These are phyloP conservation scores for Amblyopsis rosae DNA, from an alignment of 2,113 vertebrate species.

Conservation along the genomic window DNA sequence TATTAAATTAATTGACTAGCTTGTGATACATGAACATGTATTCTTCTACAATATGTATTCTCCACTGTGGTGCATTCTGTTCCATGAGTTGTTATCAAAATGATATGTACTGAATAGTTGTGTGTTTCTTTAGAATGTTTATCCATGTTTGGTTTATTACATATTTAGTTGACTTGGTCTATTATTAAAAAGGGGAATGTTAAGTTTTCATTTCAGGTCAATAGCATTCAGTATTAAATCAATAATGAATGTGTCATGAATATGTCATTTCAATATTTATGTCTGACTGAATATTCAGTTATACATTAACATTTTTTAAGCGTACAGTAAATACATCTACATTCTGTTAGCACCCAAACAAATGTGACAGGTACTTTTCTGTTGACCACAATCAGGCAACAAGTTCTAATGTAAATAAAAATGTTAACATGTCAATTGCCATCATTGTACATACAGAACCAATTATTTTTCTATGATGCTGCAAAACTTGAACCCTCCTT, in stretches of 20 bases:
- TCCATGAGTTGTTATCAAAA: background rate
- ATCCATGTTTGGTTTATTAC: slow-evolving; percentile 23
- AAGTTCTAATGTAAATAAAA: slow-evolving; percentile 46
- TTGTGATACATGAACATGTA: slow-evolving; percentile 2
- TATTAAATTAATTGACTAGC: slow-evolving; percentile 26
- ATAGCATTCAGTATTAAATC: background rate
- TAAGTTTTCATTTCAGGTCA: background rate
- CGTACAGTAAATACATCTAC: background rate
- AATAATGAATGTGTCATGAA: slow-evolving; percentile 15
- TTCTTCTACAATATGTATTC: background rate
- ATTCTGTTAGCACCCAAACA: slow-evolving; percentile 3
- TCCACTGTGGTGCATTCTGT: slow-evolving; percentile 16
- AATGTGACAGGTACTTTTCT: slow-evolving; percentile 20
- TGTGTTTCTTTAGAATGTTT: slow-evolving; percentile 54
- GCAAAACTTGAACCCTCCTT: slow-evolving; percentile 61
- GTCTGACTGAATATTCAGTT: slow-evolving; percentile 24
- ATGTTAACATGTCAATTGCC: slow-evolving; percentile 52
- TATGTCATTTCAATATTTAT: slow-evolving; percentile 1
- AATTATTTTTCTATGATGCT: slow-evolving; percentile 79
- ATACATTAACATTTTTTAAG: background rate
- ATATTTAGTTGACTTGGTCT: slow-evolving; percentile 20
- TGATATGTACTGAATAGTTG: slow-evolving; percentile 14
- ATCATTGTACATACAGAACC: slow-evolving; percentile 71
- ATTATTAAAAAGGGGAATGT: slow-evolving; percentile 15
- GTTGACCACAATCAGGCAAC: slow-evolving; percentile 12